Base-by-base conservation (phyloP, 2,888 invertebrate species). In the Zelleria hepariella region DNA sequence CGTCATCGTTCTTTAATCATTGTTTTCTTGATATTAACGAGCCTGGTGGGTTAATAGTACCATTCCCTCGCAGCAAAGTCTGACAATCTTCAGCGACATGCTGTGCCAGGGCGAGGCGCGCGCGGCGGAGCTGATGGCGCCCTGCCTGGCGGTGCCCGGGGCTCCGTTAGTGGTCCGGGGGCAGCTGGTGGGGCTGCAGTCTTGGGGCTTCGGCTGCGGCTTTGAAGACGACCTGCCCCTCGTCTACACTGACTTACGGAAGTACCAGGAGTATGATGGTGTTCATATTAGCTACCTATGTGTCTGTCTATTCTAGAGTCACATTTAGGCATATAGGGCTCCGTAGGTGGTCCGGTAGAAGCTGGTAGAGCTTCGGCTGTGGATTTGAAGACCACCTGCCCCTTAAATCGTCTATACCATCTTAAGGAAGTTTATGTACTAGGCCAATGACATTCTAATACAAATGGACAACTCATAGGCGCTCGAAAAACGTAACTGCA, bases 201-300 rank as follows among this genome's bases (percentile, higher is more conserved):
- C 87, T 0, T 87, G 85, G 85, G 87, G 87, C 21, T 80, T 77
- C 55, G 85, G 85, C 57, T 87, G 87, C 59, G 82, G 83, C 1
- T 85, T 78, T 62, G 62, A 60, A 0, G 63, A 73, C 27, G 86
- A 86, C 60, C 67, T 84, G 2, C 87, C 87, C 0, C 68, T 86
- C 0, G 61, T 87, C 2, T 87, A 86, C 59, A 79, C 80, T 0
- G 68, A 69, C 58, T 10, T 78, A 0, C 65, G 67, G 18, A 21
- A 68, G 54, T 77, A 77, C 60, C 61, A 64, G 18, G 7, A 49
- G 49, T 20, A 49, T 49, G 2, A 32, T 32, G 6, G 32, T 7
- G 32, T 32, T 32, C 32, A 5, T 32, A 32, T 10, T 32, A 32
- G 10, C 32, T 32, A 32, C 32, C 5, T 32, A 5, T 32, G 6